Base-by-base conservation (phyloP, 2,797 vertebrate genomes). In the Hybognathus amarus region DNA sequence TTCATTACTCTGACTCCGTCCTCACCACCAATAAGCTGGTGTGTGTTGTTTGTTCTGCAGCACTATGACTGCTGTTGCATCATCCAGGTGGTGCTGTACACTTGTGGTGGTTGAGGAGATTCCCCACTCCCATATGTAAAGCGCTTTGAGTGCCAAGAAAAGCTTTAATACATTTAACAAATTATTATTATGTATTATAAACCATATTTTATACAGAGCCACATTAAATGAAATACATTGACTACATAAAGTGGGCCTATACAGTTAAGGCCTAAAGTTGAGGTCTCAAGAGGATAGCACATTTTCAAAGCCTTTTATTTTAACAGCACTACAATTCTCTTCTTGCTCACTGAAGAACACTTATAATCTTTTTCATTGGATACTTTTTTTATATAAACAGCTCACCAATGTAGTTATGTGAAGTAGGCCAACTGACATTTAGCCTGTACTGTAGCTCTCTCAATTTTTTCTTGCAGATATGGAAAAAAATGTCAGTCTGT, bases 361-460 rank as follows among this genome's bases (percentile, higher is more conserved):
- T 50, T 1, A 22, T 17, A 73, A 40, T 76, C 0, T 17, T 61
- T 24, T 75, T 59, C 15, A 42, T 10, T 45, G 22, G 22, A 71
- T 61, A 22, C 12, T 80, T 80, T 66, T 66, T 66, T 33, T 33
- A 22, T 33, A 22, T 54, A 40, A 64, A 82, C 70, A 63, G 10
- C 45, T 27, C 42, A 50, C 54, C 56, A 64, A 22, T 33, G 0
- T 47, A 59, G 22, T 64, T 22, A 54, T 74, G 50, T 40, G 36
- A 83, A 59, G 67, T 61, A 71, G 40, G 50, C 80, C 71, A 83
- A 54, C 12, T 36, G 27, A 18, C 66, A 38, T 78, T 78, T 68
- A 12, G 20, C 1, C 61, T 68, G 6, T 40, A 10, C 15, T 18
- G 42, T 24, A 68, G 36, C 52, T 75, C 73, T 56, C 73, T 68